Percentiles rank a stretch among this genome's conserved stretches.
Evolutionary conservation across 2,888 invertebrate species (phyloP).

Genomic region (Cenopis cana): DNA sequence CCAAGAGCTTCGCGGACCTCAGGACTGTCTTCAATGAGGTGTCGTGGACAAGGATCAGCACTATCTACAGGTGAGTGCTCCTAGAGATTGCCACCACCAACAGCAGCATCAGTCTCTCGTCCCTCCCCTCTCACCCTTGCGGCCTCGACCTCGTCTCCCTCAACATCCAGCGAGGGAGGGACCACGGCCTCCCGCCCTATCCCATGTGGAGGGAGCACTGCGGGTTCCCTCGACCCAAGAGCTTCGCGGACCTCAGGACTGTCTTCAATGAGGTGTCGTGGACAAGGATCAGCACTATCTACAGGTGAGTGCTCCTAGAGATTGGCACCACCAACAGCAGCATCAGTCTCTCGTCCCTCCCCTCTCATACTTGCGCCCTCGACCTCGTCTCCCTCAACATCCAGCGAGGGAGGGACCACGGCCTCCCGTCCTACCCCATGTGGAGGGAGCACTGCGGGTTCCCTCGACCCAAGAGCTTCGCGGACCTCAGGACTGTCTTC

Average conservation of each 20-base stretch:
- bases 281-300: too few species aligned
- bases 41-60: constrained; percentile 86
- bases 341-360: constrained; percentile 54
- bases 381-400: neutral
- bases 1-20: constrained; percentile 87
- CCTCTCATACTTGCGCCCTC: constrained; percentile 83
- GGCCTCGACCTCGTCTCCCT: too few species aligned
- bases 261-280: too few species aligned
- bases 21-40: constrained; percentile 86
- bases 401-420: constrained; percentile 88
- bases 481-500: constrained; percentile 79
- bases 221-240: too few species aligned
- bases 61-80: constrained; percentile 87
- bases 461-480: constrained; percentile 85
- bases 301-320: too few species aligned
- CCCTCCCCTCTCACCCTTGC: too few species aligned
- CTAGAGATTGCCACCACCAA: neutral
- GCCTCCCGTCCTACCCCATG: constrained; percentile 90
- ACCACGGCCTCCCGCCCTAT: too few species aligned
- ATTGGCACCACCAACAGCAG: constrained; percentile 57
- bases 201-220: too few species aligned
- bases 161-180: too few species aligned
- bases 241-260: too few species aligned
- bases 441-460: constrained; percentile 92
- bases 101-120: too few species aligned